phyloP scores from a whole-genome alignment of 2,113 vertebrate species.

The Trematocara variabile region DNA sequence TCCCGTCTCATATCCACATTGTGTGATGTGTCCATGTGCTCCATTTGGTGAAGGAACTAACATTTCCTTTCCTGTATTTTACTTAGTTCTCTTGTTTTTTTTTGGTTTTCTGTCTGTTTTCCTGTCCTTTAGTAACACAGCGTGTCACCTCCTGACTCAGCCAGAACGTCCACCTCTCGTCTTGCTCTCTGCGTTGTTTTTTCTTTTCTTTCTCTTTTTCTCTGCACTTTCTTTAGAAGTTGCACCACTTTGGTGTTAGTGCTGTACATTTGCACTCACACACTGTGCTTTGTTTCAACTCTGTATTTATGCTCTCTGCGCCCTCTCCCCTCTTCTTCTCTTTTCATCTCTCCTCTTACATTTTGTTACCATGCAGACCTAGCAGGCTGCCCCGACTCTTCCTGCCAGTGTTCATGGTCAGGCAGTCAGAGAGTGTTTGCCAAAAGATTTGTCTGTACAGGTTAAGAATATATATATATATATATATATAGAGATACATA shows the following conservation, averaged over 20 bases:
- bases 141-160: slow-evolving; percentile 9
- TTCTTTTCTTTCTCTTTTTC: background rate
- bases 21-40: background rate
- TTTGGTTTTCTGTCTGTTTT: background rate
- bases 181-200: background rate
- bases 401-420: background rate
- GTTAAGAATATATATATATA: background rate
- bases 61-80: background rate
- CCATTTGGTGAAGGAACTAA: background rate
- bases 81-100: background rate
- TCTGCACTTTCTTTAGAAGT: slow-evolving; percentile 15
- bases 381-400: slow-evolving; percentile 1
- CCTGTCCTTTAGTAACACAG: background rate
- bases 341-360: slow-evolving; percentile 18
- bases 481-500: background rate
- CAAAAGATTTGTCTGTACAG: slow-evolving; percentile 6
- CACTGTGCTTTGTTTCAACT: slow-evolving; percentile 24
- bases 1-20: background rate
- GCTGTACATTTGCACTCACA: slow-evolving; percentile 11
- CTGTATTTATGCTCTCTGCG: background rate
- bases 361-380: slow-evolving; percentile 18
- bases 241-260: slow-evolving; percentile 22
- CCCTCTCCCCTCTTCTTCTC: background rate
- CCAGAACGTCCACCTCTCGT: background rate
- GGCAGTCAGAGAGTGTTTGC: slow-evolving; percentile 26